phyloP scores from a whole-genome alignment of 2,113 vertebrate species.

The Sceloporus undulatus region DNA sequence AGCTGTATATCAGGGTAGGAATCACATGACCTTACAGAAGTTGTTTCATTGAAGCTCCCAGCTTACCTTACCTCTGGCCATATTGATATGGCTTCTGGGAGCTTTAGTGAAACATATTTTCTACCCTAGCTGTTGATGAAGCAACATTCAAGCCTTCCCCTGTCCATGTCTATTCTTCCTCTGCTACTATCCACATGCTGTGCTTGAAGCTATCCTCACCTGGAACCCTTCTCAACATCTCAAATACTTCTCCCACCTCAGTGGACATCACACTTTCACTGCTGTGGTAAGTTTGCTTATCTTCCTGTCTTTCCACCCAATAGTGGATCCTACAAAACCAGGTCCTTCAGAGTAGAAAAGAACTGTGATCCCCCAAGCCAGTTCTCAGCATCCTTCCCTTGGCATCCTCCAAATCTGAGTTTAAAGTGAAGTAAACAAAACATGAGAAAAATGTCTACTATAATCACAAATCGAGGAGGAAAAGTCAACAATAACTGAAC shows the following conservation, averaged over 20 bases:
- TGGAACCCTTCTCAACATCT: not conserved
- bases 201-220: not conserved
- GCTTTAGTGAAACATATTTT: too few species aligned
- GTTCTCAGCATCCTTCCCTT: not conserved
- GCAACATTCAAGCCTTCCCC: not conserved
- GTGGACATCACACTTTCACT: not conserved
- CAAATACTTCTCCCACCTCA: not conserved
- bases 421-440: not conserved
- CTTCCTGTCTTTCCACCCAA: not conserved
- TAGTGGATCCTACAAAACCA: not conserved
- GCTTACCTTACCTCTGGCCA: too few species aligned
- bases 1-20: too few species aligned
- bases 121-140: not conserved
- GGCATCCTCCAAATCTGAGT: not conserved
- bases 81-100: too few species aligned
- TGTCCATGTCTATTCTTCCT: not conserved
- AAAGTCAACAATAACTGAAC: not conserved
- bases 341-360: not conserved
- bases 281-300: not conserved
- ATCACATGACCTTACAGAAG: too few species aligned
- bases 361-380: not conserved
- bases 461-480: not conserved
- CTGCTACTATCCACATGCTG: not conserved
- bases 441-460: not conserved
- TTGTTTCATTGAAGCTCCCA: too few species aligned